These are phyloP conservation scores for Gasteruption jaculator DNA, from an alignment of 2,888 invertebrate genomes.

Conservation along the genomic window DNA sequence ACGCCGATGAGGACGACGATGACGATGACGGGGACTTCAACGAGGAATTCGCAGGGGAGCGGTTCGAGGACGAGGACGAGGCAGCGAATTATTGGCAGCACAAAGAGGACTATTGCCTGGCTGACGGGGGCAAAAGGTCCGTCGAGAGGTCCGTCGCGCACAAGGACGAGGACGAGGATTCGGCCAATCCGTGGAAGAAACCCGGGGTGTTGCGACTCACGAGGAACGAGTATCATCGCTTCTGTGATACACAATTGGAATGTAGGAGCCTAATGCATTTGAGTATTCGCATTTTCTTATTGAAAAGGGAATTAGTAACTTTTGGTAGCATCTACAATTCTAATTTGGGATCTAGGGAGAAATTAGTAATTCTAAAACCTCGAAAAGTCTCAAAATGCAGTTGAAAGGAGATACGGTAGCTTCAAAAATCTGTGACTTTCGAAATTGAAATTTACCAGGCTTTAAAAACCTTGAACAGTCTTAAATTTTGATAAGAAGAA, in stretches of 20 bases:
- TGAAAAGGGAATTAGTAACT: slow-evolving; percentile 2
- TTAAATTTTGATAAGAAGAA: no score
- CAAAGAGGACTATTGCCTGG: slow-evolving; percentile 28
- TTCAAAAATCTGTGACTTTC: no score
- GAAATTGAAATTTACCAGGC: no score
- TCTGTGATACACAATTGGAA: slow-evolving; percentile 76
- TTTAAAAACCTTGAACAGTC: no score
- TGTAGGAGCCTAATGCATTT: no score
- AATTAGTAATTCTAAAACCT: background rate
- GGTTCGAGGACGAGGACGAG: slow-evolving; percentile 36
- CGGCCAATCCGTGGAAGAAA: slow-evolving; percentile 49
- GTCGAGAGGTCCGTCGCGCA: slow-evolving; percentile 18
- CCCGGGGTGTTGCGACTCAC: slow-evolving; percentile 53
- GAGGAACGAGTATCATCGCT: slow-evolving; percentile 75
- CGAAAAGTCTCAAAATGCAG: background rate
- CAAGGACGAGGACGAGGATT: slow-evolving; percentile 37
- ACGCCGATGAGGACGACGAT: slow-evolving; percentile 53
- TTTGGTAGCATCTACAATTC: slow-evolving; percentile 6
- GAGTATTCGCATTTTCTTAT: no score
- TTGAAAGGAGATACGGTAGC: no score
- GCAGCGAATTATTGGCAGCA: slow-evolving; percentile 32
- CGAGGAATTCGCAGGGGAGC: slow-evolving; percentile 37
- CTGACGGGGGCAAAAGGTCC: slow-evolving; percentile 18
- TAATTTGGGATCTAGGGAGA: background rate
- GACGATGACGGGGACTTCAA: slow-evolving; percentile 52